Evolutionary conservation across 1,140 invertebrate genomes (phyloP), one percentile per base, ranked within the genome.

Genomic region (Meloidogyne exigua): DNA sequence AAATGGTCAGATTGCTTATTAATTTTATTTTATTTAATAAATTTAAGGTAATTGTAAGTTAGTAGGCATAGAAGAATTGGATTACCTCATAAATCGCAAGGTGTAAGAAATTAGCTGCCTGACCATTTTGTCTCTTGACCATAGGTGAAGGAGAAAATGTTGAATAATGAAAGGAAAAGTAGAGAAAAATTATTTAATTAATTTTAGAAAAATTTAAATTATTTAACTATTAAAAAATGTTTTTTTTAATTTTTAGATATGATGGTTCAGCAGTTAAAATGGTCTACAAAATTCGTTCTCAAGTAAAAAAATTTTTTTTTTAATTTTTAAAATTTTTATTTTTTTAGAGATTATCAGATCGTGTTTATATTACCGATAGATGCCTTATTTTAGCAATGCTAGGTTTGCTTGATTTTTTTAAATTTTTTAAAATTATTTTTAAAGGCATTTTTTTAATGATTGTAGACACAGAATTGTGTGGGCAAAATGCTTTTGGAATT

Each of bases 241-340:
- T n/a, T n/a, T 66, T 11, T 7, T 5, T 66, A 18, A 18, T n/a
- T 67, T 84, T 44, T 75, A 85, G 83, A 68, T 87, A 85, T 62
- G 86, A 86, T 66, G 78, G 76, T 13, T 80, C 72, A 23, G 77
- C 76, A 10, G 85, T 86, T n/a, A 88, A 88, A 72, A 83, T 88
- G 81, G 78, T 86, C 15, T 86, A 86, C 72, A 79, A 83, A 74
- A 85, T 88, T 25, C 78, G 86, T 23, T 84, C 84, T 12, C 72
- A 73, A 39, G 72, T 65, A n/a, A 57, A 57, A 57, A 7, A 18
- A 10, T 64, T 49, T 26, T 12, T 23, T n/a, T 63, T 12, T 63
- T 10, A 42, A 28, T 12, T 72, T 49, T 21, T 23, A 18, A 26
- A 63, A n/a, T 63, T 32, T 25, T 57, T 15, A 63, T 32, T 63